Evolutionary conservation across 1,140 invertebrate species (phyloP).

Genomic region (Anadara kagoshimensis): DNA sequence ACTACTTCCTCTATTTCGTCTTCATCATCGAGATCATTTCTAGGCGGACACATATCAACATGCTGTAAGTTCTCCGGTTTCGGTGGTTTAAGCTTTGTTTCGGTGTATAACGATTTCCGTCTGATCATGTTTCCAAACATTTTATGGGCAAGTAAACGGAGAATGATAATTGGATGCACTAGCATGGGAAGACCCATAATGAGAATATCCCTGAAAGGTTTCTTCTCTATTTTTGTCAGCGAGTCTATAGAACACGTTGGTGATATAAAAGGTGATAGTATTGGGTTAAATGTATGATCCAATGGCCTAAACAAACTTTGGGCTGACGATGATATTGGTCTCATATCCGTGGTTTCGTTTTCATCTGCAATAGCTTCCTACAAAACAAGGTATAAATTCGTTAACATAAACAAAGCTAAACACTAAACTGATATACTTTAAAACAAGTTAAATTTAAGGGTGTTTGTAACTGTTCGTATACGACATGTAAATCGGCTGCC

Average conservation of each 20-base stretch:
- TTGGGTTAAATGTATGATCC: not conserved
- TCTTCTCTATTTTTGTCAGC: conserved; percentile 51
- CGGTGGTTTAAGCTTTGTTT: conserved; percentile 65
- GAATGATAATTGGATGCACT: conserved; percentile 78
- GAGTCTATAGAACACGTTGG: conserved; percentile 63
- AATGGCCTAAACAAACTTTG: conserved; percentile 47
- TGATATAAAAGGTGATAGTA: conserved; percentile 58
- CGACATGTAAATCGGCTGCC: not conserved
- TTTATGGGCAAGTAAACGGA: conserved; percentile 79
- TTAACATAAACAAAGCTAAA: not conserved
- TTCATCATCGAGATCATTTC: conserved; percentile 44
- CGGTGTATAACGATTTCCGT: conserved; percentile 58
- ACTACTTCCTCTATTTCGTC: conserved; percentile 33
- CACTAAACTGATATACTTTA: not conserved
- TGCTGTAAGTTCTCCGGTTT: conserved; percentile 53
- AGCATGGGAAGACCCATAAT: conserved; percentile 75
- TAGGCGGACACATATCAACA: conserved; percentile 60
- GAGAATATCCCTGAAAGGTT: conserved; percentile 67
- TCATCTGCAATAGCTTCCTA: conserved; percentile 65
- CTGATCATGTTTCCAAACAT: conserved; percentile 74
- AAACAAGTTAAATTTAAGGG: too few species aligned
- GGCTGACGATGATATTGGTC: conserved; percentile 52
- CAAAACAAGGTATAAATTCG: conserved; percentile 21
- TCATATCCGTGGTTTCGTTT: conserved; percentile 32
- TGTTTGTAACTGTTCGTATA: not conserved